Base-by-base conservation (phyloP, 2,888 invertebrate species). In the Amblyjoppa fuscipennis region DNA sequence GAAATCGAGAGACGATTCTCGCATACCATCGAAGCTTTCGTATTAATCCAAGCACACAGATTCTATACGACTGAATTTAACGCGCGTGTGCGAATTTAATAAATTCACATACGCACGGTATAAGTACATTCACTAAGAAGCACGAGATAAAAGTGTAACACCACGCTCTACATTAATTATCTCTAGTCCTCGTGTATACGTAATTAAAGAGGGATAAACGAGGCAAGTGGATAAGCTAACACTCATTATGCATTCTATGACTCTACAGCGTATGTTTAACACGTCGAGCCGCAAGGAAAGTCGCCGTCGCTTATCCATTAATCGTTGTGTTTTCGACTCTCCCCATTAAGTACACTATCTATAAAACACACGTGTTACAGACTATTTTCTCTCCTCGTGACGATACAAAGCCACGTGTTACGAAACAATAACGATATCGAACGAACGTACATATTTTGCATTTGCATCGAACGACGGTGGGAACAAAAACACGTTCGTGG, bases 121-220 rank as follows among this genome's bases (percentile, higher is more conserved):
- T 38, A 25, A 20, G n/a, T 68, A 81, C 70, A 49, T 66, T 78
- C 53, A 70, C 84, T 78, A 81, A 78, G n/a, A 81, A 84, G 84
- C 81, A 81, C 77, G 49, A 64, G 64, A 59, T 41, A 25, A 81
- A 61, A 49, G 78, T 74, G 69, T 81, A 78, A 74, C 49, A 64
- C 25, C 73, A 81, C 76, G 45, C 38, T 82, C 78, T 76, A 85
- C 69, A 28, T 51, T 73, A 31, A 45, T 74, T 34, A 49, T 41
- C 64, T 70, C 45, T 70, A 70, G 34, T 83, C 49, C 38, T 56
- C 77, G 34, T 51, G 41, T 51, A 53, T 71, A 64, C 56, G 20
- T 77, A 61, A 81, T 84, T 81, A 73, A 84, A 59, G n/a, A 38
- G 38, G 84, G 81, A 84, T 77, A 73, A 77, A 81, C 71, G 68